These are phyloP conservation scores for Podabrus alpinus DNA, from an alignment of 2,888 invertebrate species.

Conservation along the genomic window DNA sequence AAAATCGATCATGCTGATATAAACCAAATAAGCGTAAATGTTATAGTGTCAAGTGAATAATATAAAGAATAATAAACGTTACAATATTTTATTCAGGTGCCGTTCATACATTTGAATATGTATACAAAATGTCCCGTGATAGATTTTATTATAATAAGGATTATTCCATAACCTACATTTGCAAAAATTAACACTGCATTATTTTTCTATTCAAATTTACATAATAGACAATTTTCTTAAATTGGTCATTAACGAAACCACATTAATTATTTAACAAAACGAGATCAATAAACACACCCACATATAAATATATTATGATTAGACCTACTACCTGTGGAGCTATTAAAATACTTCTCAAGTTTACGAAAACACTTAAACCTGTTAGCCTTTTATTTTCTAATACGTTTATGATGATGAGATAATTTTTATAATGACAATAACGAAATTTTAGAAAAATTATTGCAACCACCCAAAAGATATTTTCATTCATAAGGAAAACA, in stretches of 20 bases:
- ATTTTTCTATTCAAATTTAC: neutral
- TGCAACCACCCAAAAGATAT: neutral
- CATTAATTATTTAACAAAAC: neutral
- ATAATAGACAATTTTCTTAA: neutral
- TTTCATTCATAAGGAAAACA: neutral
- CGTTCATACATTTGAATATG: neutral
- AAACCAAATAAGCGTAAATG: neutral
- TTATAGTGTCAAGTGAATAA: neutral
- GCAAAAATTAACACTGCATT: neutral
- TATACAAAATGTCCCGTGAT: neutral
- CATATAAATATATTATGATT: neutral
- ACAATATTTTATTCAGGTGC: neutral
- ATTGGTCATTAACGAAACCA: neutral
- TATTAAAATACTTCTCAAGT: neutral
- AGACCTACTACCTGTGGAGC: neutral
- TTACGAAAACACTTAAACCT: neutral
- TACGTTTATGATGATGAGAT: neutral
- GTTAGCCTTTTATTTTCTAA: neutral
- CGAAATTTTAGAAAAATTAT: neutral
- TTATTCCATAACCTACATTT: neutral
- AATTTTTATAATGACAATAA: neutral
- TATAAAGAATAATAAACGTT: neutral
- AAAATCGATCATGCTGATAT: conserved; percentile 1
- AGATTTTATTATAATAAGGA: neutral
- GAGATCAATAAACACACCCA: neutral